Percentiles rank a stretch among this genome's conserved stretches.
These are phyloP conservation scores for Pogonophryne albipinna DNA, from an alignment of 2,797 vertebrate species.

Conservation along the genomic window DNA sequence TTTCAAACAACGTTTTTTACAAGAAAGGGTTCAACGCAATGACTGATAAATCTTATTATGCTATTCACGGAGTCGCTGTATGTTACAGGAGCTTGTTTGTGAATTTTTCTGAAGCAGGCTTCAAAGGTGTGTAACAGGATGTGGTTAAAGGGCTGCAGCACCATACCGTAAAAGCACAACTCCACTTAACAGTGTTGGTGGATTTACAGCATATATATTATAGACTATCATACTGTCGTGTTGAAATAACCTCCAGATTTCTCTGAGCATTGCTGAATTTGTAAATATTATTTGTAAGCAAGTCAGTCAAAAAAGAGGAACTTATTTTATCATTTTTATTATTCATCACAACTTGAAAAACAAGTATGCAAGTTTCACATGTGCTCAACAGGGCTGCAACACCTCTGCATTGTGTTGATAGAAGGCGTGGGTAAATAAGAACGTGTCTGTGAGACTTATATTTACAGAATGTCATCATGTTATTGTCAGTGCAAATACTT, in stretches of 20 bases:
- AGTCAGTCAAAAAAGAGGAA: background rate
- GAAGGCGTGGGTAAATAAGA: background rate
- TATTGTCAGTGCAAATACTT: background rate
- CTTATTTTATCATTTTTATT: background rate
- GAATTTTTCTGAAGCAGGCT: constrained; percentile 36
- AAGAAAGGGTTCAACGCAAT: background rate
- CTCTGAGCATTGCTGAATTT: constrained; percentile 2
- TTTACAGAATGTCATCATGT: constrained; percentile 6
- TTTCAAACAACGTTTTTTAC: background rate
- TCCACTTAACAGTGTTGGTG: background rate
- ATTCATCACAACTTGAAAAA: background rate
- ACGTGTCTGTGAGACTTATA: constrained; percentile 1
- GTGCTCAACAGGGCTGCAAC: background rate
- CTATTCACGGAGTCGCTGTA: background rate
- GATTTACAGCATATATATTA: background rate
- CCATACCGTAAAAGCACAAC: constrained; percentile 27
- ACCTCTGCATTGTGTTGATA: background rate
- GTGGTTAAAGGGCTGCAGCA: constrained; percentile 66
- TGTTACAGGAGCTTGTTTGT: constrained; percentile 28
- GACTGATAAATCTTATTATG: constrained; percentile 8
- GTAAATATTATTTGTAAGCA: background rate
- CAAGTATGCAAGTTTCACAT: background rate
- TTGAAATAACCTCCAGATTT: constrained; percentile 14
- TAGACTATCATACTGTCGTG: background rate
- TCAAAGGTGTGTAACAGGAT: constrained; percentile 68